Percentiles rank a stretch among this genome's conserved stretches.
phyloP scores from a whole-genome alignment of 1,140 invertebrate genomes.

The Meloidogyne hapla region DNA sequence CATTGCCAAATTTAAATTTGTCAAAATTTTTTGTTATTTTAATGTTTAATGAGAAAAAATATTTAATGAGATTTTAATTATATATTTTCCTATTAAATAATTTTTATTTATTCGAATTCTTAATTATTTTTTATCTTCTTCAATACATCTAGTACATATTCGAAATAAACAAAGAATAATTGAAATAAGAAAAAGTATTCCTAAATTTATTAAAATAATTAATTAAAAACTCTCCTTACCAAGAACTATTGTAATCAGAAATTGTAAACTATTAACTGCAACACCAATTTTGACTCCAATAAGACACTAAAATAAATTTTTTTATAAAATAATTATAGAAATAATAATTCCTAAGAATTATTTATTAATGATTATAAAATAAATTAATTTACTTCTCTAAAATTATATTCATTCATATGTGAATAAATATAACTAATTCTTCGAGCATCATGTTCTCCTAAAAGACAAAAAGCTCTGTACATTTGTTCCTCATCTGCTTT shows the following conservation, averaged over 20 bases:
- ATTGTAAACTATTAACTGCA: slow-evolving; percentile 56
- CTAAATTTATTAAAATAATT: background rate
- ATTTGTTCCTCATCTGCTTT: slow-evolving; percentile 16
- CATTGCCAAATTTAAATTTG: too few species aligned
- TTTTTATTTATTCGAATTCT: background rate
- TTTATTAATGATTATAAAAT: background rate
- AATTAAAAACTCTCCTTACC: slow-evolving; percentile 31
- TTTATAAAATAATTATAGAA: too few species aligned
- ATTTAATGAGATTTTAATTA: background rate
- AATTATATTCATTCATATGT: slow-evolving; percentile 58
- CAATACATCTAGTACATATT: background rate
- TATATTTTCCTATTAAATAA: background rate
- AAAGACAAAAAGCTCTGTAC: slow-evolving; percentile 48
- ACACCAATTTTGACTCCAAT: slow-evolving; percentile 57
- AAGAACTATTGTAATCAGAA: slow-evolving; percentile 47
- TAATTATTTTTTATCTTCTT: background rate
- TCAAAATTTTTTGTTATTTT: too few species aligned
- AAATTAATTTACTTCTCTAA: slow-evolving; percentile 17
- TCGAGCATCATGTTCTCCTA: slow-evolving; percentile 54
- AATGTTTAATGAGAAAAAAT: too few species aligned
- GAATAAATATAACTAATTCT: slow-evolving; percentile 56
- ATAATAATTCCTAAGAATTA: too few species aligned
- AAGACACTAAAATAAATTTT: slow-evolving; percentile 50
- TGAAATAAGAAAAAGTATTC: slow-evolving; percentile 4
- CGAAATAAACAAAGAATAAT: background rate